These are phyloP conservation scores for Platysternon megacephalum DNA, from an alignment of 2,113 vertebrate genomes.

Conservation along the genomic window DNA sequence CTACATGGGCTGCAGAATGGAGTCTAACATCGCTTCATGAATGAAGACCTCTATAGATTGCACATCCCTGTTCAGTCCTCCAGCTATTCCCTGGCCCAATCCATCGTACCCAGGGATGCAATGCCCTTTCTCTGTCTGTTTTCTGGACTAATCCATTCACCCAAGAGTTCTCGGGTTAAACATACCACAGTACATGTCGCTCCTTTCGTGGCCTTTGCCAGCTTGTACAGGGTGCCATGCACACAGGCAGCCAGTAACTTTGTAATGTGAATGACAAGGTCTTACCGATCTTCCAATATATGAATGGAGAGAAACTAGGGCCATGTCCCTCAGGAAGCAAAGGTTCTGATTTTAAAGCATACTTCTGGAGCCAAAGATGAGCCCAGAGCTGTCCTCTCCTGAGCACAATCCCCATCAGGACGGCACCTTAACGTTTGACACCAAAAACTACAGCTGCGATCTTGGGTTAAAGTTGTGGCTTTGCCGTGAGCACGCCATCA, in stretches of 20 bases:
- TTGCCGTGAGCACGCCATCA: constrained; percentile 42
- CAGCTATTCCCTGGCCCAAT: rapidly evolving
- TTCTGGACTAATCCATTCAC: not conserved
- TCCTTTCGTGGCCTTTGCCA: not conserved
- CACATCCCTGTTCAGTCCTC: not conserved
- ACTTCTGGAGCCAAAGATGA: constrained; percentile 47
- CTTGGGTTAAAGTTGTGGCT: too few relatives aligned
- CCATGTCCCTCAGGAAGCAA: constrained; percentile 15
- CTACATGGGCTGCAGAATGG: not conserved
- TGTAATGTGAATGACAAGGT: not conserved
- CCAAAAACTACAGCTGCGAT: constrained; percentile 61
- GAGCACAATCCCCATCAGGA: constrained; percentile 50
- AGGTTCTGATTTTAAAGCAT: constrained; percentile 43
- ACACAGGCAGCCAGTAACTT: not conserved
- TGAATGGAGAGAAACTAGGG: constrained; percentile 35
- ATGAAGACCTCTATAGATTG: not conserved
- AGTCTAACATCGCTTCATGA: not conserved
- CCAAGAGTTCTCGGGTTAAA: not conserved
- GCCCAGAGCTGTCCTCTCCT: constrained; percentile 26
- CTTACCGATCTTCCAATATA: not conserved
- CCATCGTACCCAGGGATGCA: not conserved
- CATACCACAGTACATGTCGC: rapidly evolving
- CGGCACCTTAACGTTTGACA: constrained; percentile 59
- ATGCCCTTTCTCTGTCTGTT: not conserved
- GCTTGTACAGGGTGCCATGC: not conserved